Evolutionary conservation across 2,888 invertebrate species (phyloP).

Genomic region (Ferrisia virgata): DNA sequence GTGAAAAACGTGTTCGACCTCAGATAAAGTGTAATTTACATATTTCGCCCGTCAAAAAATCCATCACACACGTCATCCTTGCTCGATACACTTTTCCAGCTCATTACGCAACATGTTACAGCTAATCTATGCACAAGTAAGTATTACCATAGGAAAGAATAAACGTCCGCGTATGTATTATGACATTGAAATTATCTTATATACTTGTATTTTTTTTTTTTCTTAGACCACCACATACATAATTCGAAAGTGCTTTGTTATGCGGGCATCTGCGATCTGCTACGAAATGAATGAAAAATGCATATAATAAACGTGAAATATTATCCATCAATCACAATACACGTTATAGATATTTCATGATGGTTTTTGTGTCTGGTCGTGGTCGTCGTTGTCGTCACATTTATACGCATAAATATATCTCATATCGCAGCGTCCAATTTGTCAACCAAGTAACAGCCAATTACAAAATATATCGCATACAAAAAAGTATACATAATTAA

Average conservation of each 20-base stretch:
- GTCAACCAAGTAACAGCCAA: neutral
- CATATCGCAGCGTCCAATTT: neutral
- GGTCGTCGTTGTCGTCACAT: neutral
- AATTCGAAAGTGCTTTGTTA: neutral
- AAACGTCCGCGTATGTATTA: neutral
- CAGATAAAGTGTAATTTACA: neutral
- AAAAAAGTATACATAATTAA: conserved; percentile 27
- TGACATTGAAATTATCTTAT: conserved; percentile 8
- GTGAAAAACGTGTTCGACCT: neutral
- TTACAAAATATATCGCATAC: conserved; percentile 13
- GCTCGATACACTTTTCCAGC: neutral
- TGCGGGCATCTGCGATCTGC: neutral
- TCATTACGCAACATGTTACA: neutral
- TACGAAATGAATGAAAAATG: neutral
- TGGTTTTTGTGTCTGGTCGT: neutral
- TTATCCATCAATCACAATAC: neutral
- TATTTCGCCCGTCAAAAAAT: neutral
- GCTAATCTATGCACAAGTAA: neutral
- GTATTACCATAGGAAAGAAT: too few relatives aligned
- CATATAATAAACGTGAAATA: neutral
- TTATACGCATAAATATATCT: neutral
- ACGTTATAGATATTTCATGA: neutral
- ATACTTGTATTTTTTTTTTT: too few relatives aligned
- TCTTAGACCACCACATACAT: too few relatives aligned
- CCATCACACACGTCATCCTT: neutral